Evolutionary conservation across 2,888 invertebrate species (phyloP), one percentile per base, ranked within the genome.

Genomic region (Hypercompe scribonia): DNA sequence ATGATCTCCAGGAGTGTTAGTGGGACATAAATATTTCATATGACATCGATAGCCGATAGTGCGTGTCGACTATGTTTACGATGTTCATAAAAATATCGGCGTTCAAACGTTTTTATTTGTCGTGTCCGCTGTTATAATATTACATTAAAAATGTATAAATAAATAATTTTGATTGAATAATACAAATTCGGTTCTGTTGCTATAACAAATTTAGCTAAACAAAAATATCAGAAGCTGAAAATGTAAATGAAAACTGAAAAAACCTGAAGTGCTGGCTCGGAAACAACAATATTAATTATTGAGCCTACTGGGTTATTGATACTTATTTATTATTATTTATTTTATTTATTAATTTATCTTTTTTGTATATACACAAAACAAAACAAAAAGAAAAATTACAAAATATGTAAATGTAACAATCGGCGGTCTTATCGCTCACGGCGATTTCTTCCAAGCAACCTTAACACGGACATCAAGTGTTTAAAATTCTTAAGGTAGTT

Each of bases 31-130:
- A 92, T 90, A 89, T 92, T 90, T 90, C 90, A 90, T 91, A 88
- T 85, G 88, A 90, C 89, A 89, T 87, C 87, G 90, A 92, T 92
- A 92, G 91, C 87, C 88, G 90, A 92, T 93, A 93, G 91, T 91
- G 87, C 84, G 87, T 89, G 88, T 90, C 88, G 87, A 83, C 87
- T 85, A 86, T 88, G 88, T 93, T 93, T 92, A 93, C 88, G 86
- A 85, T 87, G 84, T 84, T 88, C 88, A 91, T 93, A 93, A 93
- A 93, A 91, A 90, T 91, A 79, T 82, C 76, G 81, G 79, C 79
- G 77, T 84, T 76, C 78, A 87, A 89, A 84, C 78, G 79, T 42
- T 88, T 87, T 87, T 89, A 89, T 90, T 89, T 84, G 75, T 79
- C 82, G 76, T 84, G 76, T 85, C 77, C 24, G 24, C 33, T 83